Base-by-base conservation (phyloP, 2,888 invertebrate genomes). In the Nymphalis urticae region DNA sequence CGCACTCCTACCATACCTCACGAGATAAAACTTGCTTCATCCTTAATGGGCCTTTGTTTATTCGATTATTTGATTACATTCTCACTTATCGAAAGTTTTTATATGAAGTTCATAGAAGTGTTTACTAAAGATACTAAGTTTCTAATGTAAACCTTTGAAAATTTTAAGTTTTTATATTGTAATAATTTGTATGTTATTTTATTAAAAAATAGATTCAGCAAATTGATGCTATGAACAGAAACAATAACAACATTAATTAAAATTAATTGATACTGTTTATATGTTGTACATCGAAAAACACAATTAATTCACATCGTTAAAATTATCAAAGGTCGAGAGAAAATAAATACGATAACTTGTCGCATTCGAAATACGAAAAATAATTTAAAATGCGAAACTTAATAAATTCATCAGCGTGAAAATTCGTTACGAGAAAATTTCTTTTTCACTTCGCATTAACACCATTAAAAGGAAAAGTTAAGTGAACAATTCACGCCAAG, bases 41-140 rank as follows among this genome's bases (percentile, higher is more conserved):
- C 8, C 70, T 69, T 75, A 76, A 77, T 75, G 76, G 76, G 62
- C 64, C 72, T 74, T 76, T 74, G 75, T 74, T 74, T 76, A 71
- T 58, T 64, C 59, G 60, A 66, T 70, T 63, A 60, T 32, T 53
- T 69, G 50, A 64, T 70, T 60, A 54, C 58, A 64, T 47, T 48
- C 24, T 54, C 24, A 54, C 16, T 27, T 16, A 19, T 21, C 36
- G 42, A 36, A 32, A 42, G 16, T 47, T n/a, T 32, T 32, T 32
- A 32, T 5, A 32, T 32, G 27, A 32, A 32, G 24, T 54, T 24
- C 27, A 54, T 13, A 21, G 54, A 13, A 24, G 16, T 5, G 53
- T 21, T 2, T 16, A 13, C 10, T 42, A 3, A 42, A 42, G 13
- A 13, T 13, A 42, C 4, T 36, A 10, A 9, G 2, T 0, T 42